Percentiles rank a stretch among this genome's conserved stretches.
Evolutionary conservation across 1,140 invertebrate species (phyloP).

Genomic region (silkworm (Bombyx mori)): ASM3026992v2 NC_085132.1:6549501-6550000

Average conservation of each 20-base stretch:
- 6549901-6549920: neutral
- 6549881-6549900: slow-evolving; percentile 9
- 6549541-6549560: no score
- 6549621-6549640: no score
- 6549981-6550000: no score
- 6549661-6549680: no score
- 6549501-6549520: no score
- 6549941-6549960: no score
- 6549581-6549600: no score
- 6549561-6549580: no score
- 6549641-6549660: no score
- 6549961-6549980: no score
- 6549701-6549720: slow-evolving; percentile 1
- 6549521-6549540: no score
- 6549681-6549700: neutral
- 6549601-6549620: no score
- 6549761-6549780: neutral
- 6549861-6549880: slow-evolving; percentile 11
- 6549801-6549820: slow-evolving; percentile 3
- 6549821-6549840: slow-evolving; percentile 1
- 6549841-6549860: slow-evolving; percentile 11
- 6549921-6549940: neutral
- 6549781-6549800: slow-evolving; percentile 4
- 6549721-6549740: slow-evolving; percentile 6
- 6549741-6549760: slow-evolving; percentile 3